phyloP scores from a whole-genome alignment of 2,797 vertebrate genomes.

The Chaetodon trifasciatus region DNA sequence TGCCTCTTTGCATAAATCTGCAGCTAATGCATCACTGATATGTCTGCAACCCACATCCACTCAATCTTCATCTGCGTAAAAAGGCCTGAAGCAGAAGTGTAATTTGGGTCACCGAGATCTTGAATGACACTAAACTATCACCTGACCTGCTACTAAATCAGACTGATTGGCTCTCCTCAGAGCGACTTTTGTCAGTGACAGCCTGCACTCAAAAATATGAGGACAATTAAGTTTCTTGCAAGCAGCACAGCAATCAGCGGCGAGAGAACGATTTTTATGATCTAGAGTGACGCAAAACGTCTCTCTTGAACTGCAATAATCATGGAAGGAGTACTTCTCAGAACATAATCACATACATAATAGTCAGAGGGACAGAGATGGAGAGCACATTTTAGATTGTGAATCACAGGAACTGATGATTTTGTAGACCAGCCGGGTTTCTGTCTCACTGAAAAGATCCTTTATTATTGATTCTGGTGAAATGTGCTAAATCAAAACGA shows the following conservation, averaged over 20 bases:
- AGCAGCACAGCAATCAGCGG: slow-evolving; percentile 35
- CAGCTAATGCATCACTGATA: slow-evolving; percentile 42
- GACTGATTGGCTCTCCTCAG: slow-evolving; percentile 22
- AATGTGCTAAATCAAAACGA: neutral
- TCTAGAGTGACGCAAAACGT: slow-evolving; percentile 41
- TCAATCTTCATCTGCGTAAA: slow-evolving; percentile 19
- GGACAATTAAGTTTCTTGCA: slow-evolving; percentile 25
- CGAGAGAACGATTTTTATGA: slow-evolving; percentile 37
- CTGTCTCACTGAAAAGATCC: slow-evolving; percentile 11
- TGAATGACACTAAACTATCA: slow-evolving; percentile 42
- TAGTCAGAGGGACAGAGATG: slow-evolving; percentile 6
- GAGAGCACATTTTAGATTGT: slow-evolving; percentile 38
- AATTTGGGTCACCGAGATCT: slow-evolving; percentile 21
- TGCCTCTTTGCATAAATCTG: slow-evolving; percentile 65
- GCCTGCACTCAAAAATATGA: slow-evolving; percentile 21
- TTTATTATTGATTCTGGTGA: slow-evolving; percentile 32
- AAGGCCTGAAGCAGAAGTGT: slow-evolving; percentile 20
- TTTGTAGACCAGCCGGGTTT: slow-evolving; percentile 15
- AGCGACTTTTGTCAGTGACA: slow-evolving; percentile 2
- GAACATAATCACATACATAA: slow-evolving; percentile 31
- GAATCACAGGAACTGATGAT: slow-evolving; percentile 37
- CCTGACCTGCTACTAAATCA: slow-evolving; percentile 31
- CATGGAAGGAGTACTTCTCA: slow-evolving; percentile 41
- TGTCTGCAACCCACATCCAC: slow-evolving; percentile 40
- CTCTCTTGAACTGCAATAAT: slow-evolving; percentile 44